Conservation (phyloP, 2,113 vertebrate species). For the Geococcyx californianus region DNA sequence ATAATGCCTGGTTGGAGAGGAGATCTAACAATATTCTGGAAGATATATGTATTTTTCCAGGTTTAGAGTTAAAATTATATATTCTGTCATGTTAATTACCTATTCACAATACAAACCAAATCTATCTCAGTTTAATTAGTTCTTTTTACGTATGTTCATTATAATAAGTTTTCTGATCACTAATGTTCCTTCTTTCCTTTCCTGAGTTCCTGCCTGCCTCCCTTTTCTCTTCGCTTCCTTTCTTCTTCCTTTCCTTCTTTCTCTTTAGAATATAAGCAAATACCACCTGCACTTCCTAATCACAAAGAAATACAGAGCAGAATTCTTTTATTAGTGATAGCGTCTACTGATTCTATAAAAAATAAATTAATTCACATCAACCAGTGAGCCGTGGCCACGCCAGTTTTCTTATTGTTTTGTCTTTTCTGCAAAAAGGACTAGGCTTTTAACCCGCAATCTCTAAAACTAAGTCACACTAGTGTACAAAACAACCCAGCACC, state of each 20-base stretch:
- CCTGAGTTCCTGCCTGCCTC: neutral
- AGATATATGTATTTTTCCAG: neutral
- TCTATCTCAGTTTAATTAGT: neutral
- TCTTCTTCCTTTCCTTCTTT: neutral
- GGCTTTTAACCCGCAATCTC: neutral
- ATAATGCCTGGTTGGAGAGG: neutral
- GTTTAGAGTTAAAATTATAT: neutral
- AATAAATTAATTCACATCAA: neutral
- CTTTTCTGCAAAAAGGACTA: neutral
- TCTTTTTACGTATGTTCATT: neutral
- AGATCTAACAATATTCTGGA: neutral
- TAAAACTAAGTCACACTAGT: neutral
- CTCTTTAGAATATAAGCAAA: neutral
- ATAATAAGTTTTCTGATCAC: neutral
- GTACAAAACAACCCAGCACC: neutral
- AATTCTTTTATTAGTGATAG: neutral
- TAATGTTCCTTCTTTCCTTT: neutral
- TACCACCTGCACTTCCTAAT: neutral
- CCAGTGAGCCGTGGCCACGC: neutral
- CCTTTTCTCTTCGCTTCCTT: neutral
- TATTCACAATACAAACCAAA: neutral
- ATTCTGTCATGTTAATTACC: neutral
- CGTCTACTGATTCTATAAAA: neutral
- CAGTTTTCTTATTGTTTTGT: fast-evolving
- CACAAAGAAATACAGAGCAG: neutral